These are phyloP conservation scores for Watsonalla binaria DNA, from an alignment of 2,888 invertebrate species.

Conservation along the genomic window DNA sequence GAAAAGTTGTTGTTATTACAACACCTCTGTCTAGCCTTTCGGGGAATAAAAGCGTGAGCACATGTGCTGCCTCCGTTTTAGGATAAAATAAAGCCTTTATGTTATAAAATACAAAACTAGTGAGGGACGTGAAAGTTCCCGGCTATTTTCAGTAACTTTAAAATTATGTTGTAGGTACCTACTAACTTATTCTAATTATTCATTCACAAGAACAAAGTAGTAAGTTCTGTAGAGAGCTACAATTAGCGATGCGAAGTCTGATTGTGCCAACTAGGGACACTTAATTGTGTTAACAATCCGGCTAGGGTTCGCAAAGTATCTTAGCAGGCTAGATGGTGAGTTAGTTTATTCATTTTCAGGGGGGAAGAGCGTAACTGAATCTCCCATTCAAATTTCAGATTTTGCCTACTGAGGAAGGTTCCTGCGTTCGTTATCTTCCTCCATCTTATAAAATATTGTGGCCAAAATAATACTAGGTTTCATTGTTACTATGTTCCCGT, in stretches of 20 bases:
- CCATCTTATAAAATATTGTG: too few species aligned
- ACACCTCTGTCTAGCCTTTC: too few species aligned
- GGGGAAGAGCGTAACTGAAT: background rate
- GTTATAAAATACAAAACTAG: background rate
- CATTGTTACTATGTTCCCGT: too few species aligned
- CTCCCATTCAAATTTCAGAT: background rate
- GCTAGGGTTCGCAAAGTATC: slow-evolving; percentile 18
- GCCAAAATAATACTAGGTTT: too few species aligned
- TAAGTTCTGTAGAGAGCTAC: slow-evolving; percentile 45
- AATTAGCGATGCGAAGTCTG: slow-evolving; percentile 60
- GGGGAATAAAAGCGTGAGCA: too few species aligned
- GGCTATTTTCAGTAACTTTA: background rate
- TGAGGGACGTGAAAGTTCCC: background rate
- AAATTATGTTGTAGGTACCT: slow-evolving; percentile 15
- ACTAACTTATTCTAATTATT: slow-evolving; percentile 34
- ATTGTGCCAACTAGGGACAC: slow-evolving; percentile 50
- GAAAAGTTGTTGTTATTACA: too few species aligned
- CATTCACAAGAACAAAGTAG: slow-evolving; percentile 38
- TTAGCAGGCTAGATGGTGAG: slow-evolving; percentile 18
- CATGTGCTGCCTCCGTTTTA: too few species aligned
- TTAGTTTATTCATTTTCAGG: background rate
- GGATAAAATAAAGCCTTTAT: too few species aligned
- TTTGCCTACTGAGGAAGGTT: too few species aligned
- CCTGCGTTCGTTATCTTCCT: too few species aligned
- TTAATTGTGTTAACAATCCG: slow-evolving; percentile 57